A percentile compares a stretch with the other conserved stretches of the same genome.
Conservation (phyloP, 1,140 invertebrate species). For the Holotrichia oblita region DNA sequence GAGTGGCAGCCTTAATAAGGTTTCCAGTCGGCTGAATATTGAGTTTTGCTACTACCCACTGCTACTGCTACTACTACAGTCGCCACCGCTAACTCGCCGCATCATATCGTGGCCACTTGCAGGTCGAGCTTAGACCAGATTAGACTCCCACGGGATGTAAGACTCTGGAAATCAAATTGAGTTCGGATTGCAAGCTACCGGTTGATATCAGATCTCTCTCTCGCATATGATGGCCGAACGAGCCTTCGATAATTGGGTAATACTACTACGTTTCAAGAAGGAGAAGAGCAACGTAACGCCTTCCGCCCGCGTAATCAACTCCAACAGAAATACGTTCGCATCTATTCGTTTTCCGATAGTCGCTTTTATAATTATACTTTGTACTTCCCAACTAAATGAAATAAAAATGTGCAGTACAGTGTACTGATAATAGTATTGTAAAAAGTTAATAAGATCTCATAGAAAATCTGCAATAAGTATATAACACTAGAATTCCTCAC, state of each 20-base stretch:
- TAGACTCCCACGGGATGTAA: slow-evolving; percentile 55
- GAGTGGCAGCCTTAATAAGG: slow-evolving; percentile 60
- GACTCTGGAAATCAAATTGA: slow-evolving; percentile 60
- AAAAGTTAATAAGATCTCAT: too few relatives aligned
- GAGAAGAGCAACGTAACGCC: slow-evolving; percentile 6
- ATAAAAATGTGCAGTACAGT: too few relatives aligned
- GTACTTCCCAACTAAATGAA: too few relatives aligned
- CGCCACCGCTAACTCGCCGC: slow-evolving; percentile 52
- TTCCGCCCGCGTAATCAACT: slow-evolving; percentile 1
- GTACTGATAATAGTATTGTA: too few relatives aligned
- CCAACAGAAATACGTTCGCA: not conserved
- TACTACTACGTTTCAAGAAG: slow-evolving; percentile 23
- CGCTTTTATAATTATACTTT: not conserved
- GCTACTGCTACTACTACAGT: slow-evolving; percentile 17
- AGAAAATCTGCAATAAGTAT: too few relatives aligned
- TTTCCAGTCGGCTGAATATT: slow-evolving; percentile 61
- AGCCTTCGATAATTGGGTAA: slow-evolving; percentile 48
- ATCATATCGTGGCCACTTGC: slow-evolving; percentile 57
- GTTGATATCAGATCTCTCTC: slow-evolving; percentile 46
- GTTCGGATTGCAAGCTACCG: slow-evolving; percentile 55
- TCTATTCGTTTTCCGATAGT: not conserved
- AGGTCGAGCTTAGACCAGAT: slow-evolving; percentile 59
- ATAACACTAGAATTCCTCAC: too few relatives aligned
- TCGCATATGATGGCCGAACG: slow-evolving; percentile 41
- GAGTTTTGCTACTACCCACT: slow-evolving; percentile 60